These are phyloP conservation scores for Eublepharis macularius DNA, from an alignment of 2,113 vertebrate species.

Conservation along the genomic window DNA sequence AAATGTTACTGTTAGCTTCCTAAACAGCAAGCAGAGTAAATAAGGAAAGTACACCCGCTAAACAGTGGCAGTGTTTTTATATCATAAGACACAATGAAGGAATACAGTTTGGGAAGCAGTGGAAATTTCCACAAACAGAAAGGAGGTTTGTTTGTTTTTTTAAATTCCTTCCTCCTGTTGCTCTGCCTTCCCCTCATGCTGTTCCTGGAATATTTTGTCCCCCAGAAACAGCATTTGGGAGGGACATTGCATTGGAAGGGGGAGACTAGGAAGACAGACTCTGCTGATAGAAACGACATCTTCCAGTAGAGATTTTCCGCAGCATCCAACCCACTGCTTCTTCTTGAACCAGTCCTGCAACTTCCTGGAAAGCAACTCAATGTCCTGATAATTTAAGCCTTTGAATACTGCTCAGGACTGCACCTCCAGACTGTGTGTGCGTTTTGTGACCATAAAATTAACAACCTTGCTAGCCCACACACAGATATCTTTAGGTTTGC, in stretches of 20 bases:
- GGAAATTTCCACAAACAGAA: too few species aligned
- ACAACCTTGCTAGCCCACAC: not conserved
- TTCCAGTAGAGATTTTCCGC: too few species aligned
- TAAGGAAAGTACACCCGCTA: not conserved
- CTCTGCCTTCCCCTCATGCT: too few species aligned
- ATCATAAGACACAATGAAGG: not conserved
- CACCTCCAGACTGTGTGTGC: not conserved
- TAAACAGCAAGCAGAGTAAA: not conserved
- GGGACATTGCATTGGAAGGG: too few species aligned
- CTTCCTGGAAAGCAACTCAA: not conserved
- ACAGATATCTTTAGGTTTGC: not conserved
- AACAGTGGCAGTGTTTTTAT: not conserved
- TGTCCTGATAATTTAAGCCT: not conserved
- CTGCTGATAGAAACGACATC: too few species aligned
- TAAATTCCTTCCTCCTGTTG: too few species aligned
- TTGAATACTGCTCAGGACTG: not conserved
- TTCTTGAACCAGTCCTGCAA: not conserved
- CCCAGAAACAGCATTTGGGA: too few species aligned
- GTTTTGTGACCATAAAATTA: not conserved
- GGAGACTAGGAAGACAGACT: too few species aligned
- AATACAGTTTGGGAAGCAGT: not conserved
- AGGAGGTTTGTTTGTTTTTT: too few species aligned
- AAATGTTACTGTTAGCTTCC: constrained; percentile 2
- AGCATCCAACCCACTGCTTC: not conserved
- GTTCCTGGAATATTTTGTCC: too few species aligned